phyloP scores from a whole-genome alignment of 2,888 invertebrate genomes.

The Drosophila mayaguana region DNA sequence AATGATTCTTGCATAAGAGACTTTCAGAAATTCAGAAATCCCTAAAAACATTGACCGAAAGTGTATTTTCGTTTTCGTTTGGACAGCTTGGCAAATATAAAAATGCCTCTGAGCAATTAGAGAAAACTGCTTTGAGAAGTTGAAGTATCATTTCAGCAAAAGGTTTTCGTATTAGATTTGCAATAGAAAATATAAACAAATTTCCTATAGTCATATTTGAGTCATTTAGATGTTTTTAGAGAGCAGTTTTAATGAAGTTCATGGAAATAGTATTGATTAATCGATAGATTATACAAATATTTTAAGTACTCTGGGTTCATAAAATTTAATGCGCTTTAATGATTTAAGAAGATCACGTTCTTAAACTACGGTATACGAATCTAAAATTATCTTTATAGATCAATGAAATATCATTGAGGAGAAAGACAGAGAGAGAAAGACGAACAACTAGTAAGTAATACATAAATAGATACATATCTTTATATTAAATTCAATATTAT shows the following conservation, averaged over 20 bases:
- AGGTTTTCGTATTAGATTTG: background rate
- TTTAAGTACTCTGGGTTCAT: background rate
- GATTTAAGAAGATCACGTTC: background rate
- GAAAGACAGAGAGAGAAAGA: too few species aligned
- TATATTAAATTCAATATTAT: background rate
- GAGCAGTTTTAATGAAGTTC: background rate
- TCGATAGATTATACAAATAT: background rate
- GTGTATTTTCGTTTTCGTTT: background rate
- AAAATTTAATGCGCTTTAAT: background rate
- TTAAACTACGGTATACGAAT: background rate
- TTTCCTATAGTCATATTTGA: too few species aligned
- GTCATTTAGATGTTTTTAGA: background rate
- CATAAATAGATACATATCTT: too few species aligned
- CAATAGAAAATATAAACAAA: background rate
- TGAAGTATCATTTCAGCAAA: background rate
- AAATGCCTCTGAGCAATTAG: slow-evolving; percentile 14
- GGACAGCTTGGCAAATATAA: slow-evolving; percentile 26
- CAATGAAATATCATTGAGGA: background rate
- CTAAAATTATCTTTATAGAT: background rate
- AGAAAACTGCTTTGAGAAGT: background rate
- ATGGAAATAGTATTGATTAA: background rate
- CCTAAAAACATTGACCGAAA: slow-evolving; percentile 11
- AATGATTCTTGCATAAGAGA: slow-evolving; percentile 50
- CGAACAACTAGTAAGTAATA: too few species aligned
- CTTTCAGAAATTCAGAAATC: slow-evolving; percentile 15